phyloP scores from a whole-genome alignment of 2,113 vertebrate genomes.

The Spea multiplicata region DNA sequence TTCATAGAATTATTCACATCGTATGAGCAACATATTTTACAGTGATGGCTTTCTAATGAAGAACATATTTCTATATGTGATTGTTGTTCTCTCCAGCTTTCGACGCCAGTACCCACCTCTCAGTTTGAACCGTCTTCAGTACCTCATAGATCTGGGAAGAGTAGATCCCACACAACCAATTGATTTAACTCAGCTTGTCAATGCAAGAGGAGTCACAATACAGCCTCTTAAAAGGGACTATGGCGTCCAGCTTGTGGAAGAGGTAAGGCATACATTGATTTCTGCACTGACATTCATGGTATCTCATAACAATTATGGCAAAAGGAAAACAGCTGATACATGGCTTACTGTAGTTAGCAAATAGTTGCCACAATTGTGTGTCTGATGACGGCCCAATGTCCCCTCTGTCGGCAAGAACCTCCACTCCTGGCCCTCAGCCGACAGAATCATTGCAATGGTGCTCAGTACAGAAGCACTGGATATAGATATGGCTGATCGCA shows the following conservation, averaged over 20 bases:
- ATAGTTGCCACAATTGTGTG: too few relatives aligned
- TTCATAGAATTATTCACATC: too few relatives aligned
- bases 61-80: not conserved
- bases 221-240: conserved; percentile 88
- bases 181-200: conserved; percentile 89
- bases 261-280: conserved; percentile 64
- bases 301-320: too few relatives aligned
- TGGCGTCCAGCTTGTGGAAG: conserved; percentile 88
- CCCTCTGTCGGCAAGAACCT: too few relatives aligned
- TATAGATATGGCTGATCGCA: too few relatives aligned
- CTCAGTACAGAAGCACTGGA: too few relatives aligned
- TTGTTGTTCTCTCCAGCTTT: conserved; percentile 66
- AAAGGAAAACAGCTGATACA: too few relatives aligned
- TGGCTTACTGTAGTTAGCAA: too few relatives aligned
- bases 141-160: conserved; percentile 92
- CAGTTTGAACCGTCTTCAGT: conserved; percentile 83
- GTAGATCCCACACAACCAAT: conserved; percentile 84
- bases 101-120: conserved; percentile 85
- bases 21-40: not conserved
- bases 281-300: not conserved
- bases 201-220: conserved; percentile 81
- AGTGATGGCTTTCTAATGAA: not conserved
- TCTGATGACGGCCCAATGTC: too few relatives aligned
- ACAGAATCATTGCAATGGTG: too few relatives aligned
- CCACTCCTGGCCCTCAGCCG: too few relatives aligned